phyloP scores from a whole-genome alignment of 2,888 invertebrate genomes.

The Ariolimax columbianus region DNA sequence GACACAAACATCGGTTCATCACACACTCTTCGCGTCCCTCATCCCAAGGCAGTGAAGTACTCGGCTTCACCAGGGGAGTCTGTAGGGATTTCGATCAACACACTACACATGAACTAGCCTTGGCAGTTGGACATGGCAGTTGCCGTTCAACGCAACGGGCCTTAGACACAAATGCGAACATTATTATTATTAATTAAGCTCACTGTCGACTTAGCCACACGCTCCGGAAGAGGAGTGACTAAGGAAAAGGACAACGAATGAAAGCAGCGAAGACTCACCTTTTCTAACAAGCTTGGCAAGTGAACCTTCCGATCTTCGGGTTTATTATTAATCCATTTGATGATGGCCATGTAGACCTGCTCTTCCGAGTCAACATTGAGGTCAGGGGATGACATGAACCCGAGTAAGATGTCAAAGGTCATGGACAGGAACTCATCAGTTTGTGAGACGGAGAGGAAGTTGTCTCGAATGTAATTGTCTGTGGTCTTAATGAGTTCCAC shows the following conservation, averaged over 20 bases:
- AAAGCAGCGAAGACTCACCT: slow-evolving; percentile 13
- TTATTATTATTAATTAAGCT: no score
- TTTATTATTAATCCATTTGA: slow-evolving; percentile 79
- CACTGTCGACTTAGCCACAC: no score
- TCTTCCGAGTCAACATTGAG: slow-evolving; percentile 73
- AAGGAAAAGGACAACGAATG: neutral
- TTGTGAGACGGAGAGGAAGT: slow-evolving; percentile 73
- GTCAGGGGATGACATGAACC: slow-evolving; percentile 71
- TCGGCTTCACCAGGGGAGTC: no score
- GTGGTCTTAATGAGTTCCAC: slow-evolving; percentile 73
- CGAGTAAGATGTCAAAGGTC: slow-evolving; percentile 68
- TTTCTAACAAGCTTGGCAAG: slow-evolving; percentile 72
- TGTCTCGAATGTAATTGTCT: slow-evolving; percentile 74
- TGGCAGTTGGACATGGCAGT: no score
- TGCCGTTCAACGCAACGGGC: no score
- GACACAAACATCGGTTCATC: no score
- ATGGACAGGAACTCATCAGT: slow-evolving; percentile 75
- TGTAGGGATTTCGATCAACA: no score
- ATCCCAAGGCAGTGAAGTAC: no score
- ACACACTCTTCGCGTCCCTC: no score
- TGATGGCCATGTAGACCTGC: slow-evolving; percentile 69
- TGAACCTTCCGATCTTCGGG: slow-evolving; percentile 66
- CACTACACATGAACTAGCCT: no score
- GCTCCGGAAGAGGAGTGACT: no score
- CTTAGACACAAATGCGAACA: no score